Percentiles rank a stretch among this genome's conserved stretches.
These are phyloP conservation scores for Dasypogon diadema DNA, from an alignment of 2,888 invertebrate genomes.

Conservation along the genomic window DNA sequence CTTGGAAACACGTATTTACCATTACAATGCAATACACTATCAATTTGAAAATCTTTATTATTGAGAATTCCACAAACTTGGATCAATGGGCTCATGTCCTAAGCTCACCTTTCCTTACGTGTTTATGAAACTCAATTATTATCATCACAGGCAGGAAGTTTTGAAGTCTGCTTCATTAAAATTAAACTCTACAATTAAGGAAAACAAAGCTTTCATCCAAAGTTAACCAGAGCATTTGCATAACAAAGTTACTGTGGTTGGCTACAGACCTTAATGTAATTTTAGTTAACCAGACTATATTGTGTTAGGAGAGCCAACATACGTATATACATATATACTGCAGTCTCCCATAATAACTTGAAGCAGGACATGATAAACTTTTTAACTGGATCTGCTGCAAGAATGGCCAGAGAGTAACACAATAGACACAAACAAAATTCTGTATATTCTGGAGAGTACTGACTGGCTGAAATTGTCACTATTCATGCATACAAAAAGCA, in stretches of 20 bases:
- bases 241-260: constrained; percentile 15
- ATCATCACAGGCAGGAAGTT: constrained; percentile 3
- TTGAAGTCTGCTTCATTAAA: constrained; percentile 28
- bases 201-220: constrained; percentile 22
- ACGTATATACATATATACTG: not conserved
- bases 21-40: too few species aligned
- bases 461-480: too few species aligned
- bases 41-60: too few species aligned
- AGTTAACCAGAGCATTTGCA: constrained; percentile 29
- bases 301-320: constrained; percentile 19
- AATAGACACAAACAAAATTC: too few species aligned
- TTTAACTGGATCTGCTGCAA: constrained; percentile 14
- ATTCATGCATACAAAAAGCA: too few species aligned
- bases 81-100: too few species aligned
- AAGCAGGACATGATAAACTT: constrained; percentile 15
- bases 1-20: too few species aligned
- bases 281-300: constrained; percentile 1
- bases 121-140: constrained; percentile 6
- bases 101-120: too few species aligned
- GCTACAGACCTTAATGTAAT: constrained; percentile 11
- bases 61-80: too few species aligned
- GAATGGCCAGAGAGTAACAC: not conserved
- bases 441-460: too few species aligned
- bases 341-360: not conserved
- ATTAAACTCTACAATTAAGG: constrained; percentile 36